phyloP scores from a whole-genome alignment of 2,888 invertebrate genomes.

The Diarsia dahlii region DNA sequence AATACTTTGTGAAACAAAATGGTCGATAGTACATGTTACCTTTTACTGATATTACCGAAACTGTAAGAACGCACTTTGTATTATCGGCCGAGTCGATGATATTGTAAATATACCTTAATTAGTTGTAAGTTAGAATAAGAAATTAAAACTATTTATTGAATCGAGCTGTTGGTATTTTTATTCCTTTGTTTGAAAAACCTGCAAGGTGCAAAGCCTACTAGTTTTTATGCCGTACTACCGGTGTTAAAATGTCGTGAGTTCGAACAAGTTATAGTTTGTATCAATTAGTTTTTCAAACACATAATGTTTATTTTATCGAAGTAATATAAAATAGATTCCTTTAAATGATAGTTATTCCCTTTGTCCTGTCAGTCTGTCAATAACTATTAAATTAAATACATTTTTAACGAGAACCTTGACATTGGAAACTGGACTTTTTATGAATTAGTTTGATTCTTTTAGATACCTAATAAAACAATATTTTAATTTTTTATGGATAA shows the following conservation, averaged over 20 bases:
- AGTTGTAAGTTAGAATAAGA: conserved; percentile 72
- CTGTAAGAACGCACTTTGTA: conserved; percentile 74
- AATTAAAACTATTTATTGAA: conserved; percentile 87
- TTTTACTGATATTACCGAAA: conserved; percentile 74
- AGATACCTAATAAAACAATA: not conserved
- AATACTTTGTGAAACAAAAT: conserved; percentile 52
- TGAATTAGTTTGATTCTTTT: not conserved
- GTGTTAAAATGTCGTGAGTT: conserved; percentile 42
- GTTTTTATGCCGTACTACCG: conserved; percentile 35
- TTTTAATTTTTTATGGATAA: not conserved
- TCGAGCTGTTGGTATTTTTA: conserved; percentile 62
- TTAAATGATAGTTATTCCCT: not conserved
- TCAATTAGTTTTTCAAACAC: conserved; percentile 45
- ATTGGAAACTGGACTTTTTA: conserved; percentile 3
- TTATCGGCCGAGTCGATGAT: conserved; percentile 73
- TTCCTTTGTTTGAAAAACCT: conserved; percentile 53
- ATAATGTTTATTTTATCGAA: conserved; percentile 35
- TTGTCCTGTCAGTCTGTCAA: conserved; percentile 42
- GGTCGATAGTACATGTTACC: conserved; percentile 75
- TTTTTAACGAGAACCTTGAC: conserved; percentile 7
- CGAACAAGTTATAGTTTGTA: conserved; percentile 48
- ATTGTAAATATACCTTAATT: conserved; percentile 78
- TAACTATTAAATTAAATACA: conserved; percentile 12
- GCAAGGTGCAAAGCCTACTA: conserved; percentile 38
- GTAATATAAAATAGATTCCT: conserved; percentile 22